A percentile compares a stretch with the other conserved stretches of the same genome.
Conservation (phyloP, 2,113 vertebrate genomes). For the Felis chaus region DNA sequence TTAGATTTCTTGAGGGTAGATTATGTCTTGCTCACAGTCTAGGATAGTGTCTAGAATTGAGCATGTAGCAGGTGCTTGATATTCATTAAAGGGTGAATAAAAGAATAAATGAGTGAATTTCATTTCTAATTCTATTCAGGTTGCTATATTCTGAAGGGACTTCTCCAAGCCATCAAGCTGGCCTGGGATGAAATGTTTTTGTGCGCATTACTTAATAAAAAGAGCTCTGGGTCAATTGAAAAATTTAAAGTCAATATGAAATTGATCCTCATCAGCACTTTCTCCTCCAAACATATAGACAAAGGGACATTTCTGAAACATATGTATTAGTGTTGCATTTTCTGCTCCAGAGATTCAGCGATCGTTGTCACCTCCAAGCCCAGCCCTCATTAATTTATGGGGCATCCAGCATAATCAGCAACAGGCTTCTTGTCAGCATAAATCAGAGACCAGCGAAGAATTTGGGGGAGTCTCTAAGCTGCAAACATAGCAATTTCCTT, state of each 20-base stretch:
- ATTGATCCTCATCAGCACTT: conserved; percentile 78
- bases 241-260: conserved; percentile 79
- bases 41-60: conserved; percentile 40
- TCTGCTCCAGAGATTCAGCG: conserved; percentile 62
- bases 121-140: conserved; percentile 52
- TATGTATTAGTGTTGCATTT: conserved; percentile 75
- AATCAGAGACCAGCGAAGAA: conserved; percentile 34
- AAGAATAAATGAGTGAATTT: conserved; percentile 45
- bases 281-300: conserved; percentile 70
- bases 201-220: conserved; percentile 75
- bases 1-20: conserved; percentile 58
- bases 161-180: conserved; percentile 41
- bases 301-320: conserved; percentile 69
- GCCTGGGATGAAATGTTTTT: conserved; percentile 57
- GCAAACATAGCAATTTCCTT: conserved; percentile 46
- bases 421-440: conserved; percentile 55
- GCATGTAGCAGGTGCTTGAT: conserved; percentile 47
- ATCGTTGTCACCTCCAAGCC: conserved; percentile 62
- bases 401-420: conserved; percentile 53
- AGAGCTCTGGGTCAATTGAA: conserved; percentile 73
- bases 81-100: conserved; percentile 62
- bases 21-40: conserved; percentile 25
- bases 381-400: conserved; percentile 70
- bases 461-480: conserved; percentile 18
- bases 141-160: conserved; percentile 54